These are phyloP conservation scores for Dicranocentrus wangi DNA, from an alignment of 2,888 invertebrate genomes.

Conservation along the genomic window DNA sequence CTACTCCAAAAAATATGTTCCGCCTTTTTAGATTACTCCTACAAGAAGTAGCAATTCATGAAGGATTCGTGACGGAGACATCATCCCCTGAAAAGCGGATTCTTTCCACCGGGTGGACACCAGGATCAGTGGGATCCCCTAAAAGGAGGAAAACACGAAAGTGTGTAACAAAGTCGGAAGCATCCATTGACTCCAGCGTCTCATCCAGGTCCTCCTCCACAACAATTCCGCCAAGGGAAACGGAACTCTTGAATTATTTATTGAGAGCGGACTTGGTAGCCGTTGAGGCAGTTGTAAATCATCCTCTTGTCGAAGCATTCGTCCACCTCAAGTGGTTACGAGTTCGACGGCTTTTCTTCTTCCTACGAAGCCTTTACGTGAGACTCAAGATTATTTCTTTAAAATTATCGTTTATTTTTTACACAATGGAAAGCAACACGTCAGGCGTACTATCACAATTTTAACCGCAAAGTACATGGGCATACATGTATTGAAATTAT, in stretches of 20 bases:
- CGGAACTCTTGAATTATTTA: conserved; percentile 55
- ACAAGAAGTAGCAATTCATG: conserved; percentile 40
- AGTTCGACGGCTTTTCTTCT: conserved; percentile 54
- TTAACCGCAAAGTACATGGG: too few species aligned
- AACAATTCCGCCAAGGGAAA: conserved; percentile 48
- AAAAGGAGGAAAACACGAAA: conserved; percentile 7
- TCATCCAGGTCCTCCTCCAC: conserved; percentile 1
- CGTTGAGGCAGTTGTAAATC: conserved; percentile 53
- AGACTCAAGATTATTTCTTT: neutral
- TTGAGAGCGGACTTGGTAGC: conserved; percentile 45
- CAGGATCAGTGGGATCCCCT: conserved; percentile 9
- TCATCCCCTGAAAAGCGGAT: conserved; percentile 10
- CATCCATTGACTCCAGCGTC: neutral
- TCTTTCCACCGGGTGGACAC: conserved; percentile 17
- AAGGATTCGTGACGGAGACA: conserved; percentile 27
- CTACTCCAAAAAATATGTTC: neutral
- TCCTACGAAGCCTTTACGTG: conserved; percentile 60
- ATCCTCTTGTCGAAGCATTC: conserved; percentile 63
- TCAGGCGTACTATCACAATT: too few species aligned
- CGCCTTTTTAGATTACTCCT: conserved; percentile 49
- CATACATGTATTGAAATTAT: too few species aligned
- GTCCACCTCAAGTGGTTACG: conserved; percentile 61
- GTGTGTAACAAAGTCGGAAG: neutral
- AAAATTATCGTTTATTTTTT: too few species aligned
- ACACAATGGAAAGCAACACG: too few species aligned